Conservation (phyloP, 2,113 vertebrate genomes). For the Orientallactaga bullata region DNA sequence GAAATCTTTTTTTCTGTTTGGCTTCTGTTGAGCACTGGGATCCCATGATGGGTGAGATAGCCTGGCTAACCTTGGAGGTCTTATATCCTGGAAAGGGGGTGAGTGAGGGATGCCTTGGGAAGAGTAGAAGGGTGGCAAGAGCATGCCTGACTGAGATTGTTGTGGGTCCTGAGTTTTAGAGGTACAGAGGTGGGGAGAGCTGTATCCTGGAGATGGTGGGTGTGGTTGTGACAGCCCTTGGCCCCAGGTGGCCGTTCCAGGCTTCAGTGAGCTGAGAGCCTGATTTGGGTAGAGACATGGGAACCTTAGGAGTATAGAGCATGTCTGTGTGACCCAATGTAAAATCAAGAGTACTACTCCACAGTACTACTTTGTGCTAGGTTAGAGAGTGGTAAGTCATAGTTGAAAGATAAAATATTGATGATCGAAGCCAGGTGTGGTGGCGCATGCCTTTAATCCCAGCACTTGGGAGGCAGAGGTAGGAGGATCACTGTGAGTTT, state of each 20-base stretch:
- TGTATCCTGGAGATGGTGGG: conserved; percentile 3
- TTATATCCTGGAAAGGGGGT: background rate
- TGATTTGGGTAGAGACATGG: background rate
- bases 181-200: background rate
- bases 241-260: background rate
- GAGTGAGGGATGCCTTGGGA: background rate
- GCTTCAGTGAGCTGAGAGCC: too few species aligned
- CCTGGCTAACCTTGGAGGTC: background rate
- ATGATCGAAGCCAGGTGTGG: too few species aligned
- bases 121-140: background rate
- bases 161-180: background rate
- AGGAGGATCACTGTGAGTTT: too few species aligned
- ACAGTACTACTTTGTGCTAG: conserved; percentile 4
- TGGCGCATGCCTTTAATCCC: too few species aligned
- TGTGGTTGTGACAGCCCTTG: background rate
- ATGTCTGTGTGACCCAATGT: background rate
- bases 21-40: background rate
- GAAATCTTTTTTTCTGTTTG: background rate
- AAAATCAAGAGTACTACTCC: background rate
- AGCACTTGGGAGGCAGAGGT: too few species aligned
- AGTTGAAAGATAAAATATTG: background rate
- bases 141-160: background rate
- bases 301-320: background rate
- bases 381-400: background rate
- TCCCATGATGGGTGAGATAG: background rate